A percentile compares a stretch with the other conserved stretches of the same genome.
Evolutionary conservation across 2,888 invertebrate species (phyloP).

Genomic region (Netelia fuscicornis): DNA sequence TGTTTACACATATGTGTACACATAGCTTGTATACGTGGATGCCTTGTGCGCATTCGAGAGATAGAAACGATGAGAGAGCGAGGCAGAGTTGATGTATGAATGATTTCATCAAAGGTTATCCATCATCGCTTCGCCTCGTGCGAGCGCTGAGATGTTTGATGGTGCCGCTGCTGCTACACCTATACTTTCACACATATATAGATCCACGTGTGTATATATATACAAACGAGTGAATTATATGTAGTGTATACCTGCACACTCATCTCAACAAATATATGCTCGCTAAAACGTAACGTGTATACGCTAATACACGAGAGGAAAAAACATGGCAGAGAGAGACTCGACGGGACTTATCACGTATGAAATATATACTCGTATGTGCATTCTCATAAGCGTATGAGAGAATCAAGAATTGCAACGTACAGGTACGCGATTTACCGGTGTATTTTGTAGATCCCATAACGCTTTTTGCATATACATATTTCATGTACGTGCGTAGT

Average conservation of each 20-base stretch:
- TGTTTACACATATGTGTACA: neutral
- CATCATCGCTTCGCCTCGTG: conserved; percentile 80
- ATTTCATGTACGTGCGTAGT: neutral
- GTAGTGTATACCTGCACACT: conserved; percentile 39
- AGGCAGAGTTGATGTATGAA: conserved; percentile 79
- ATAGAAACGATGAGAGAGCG: conserved; percentile 49
- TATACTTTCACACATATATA: conserved; percentile 50
- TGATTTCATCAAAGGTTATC: conserved; percentile 83
- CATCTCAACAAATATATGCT: conserved; percentile 44
- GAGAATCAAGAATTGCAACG: conserved; percentile 49
- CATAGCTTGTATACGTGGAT: too few species aligned
- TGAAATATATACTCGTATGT: conserved; percentile 27
- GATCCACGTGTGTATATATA: neutral
- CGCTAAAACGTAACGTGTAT: conserved; percentile 50
- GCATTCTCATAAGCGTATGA: conserved; percentile 19
- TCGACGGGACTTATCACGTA: conserved; percentile 34
- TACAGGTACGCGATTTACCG: conserved; percentile 42
- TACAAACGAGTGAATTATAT: neutral
- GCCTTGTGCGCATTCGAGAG: conserved; percentile 1
- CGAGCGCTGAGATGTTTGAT: conserved; percentile 79
- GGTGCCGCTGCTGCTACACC: conserved; percentile 76
- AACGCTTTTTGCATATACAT: conserved; percentile 45
- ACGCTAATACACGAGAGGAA: neutral
- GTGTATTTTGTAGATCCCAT: conserved; percentile 35
- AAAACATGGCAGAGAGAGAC: conserved; percentile 26